These are phyloP conservation scores for Nerophis lumbriciformis DNA, from an alignment of 2,113 vertebrate genomes.

Conservation along the genomic window DNA sequence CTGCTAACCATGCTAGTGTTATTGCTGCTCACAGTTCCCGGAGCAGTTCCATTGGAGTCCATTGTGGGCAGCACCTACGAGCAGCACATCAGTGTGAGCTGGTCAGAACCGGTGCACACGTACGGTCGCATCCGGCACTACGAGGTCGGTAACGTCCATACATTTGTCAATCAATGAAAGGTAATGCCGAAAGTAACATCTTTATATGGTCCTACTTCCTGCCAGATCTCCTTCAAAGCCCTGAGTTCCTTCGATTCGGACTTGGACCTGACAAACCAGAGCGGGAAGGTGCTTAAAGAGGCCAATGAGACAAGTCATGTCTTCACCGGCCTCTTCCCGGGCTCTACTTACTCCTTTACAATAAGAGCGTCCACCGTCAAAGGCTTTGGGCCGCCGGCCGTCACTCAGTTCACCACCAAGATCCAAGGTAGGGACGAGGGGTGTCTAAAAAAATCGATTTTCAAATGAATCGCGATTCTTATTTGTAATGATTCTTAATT, in stretches of 20 bases:
- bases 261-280: constrained; percentile 94
- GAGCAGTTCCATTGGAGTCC: constrained; percentile 85
- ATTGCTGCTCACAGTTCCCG: constrained; percentile 73
- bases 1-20: too few species aligned
- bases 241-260: constrained; percentile 97
- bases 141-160: constrained; percentile 72
- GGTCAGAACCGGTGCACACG: constrained; percentile 88
- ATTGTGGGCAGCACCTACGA: constrained; percentile 90
- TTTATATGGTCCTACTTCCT: neutral
- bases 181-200: neutral
- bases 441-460: too few species aligned
- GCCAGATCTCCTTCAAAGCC: constrained; percentile 94
- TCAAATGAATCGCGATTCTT: too few species aligned
- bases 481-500: too few species aligned
- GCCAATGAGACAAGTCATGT: constrained; percentile 92
- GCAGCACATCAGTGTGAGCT: constrained; percentile 91
- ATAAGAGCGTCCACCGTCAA: constrained; percentile 92
- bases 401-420: constrained; percentile 91
- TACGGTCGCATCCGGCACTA: constrained; percentile 92
- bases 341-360: constrained; percentile 95
- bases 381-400: constrained; percentile 87
- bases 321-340: constrained; percentile 87
- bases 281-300: constrained; percentile 86
- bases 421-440: constrained; percentile 81
- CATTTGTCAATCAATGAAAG: constrained; percentile 10